phyloP scores from a whole-genome alignment of 2,797 vertebrate species.

The Cirrhinus mrigala region DNA sequence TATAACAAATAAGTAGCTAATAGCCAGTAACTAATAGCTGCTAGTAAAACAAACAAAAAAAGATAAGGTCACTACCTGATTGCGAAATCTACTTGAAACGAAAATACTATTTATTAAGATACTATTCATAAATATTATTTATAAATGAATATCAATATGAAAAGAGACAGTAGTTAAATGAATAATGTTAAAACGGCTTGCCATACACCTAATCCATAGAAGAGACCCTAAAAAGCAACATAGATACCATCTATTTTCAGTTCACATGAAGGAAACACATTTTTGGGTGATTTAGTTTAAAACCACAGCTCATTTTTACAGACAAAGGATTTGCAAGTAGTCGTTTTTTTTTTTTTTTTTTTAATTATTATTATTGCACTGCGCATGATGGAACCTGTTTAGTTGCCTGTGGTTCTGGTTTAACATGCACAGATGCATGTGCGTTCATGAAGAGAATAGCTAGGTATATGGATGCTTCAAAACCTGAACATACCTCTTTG shows the following conservation, averaged over 20 bases:
- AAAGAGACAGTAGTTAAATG: background rate
- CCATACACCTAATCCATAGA: background rate
- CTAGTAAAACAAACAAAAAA: background rate
- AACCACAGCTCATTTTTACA: background rate
- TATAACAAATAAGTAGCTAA: background rate
- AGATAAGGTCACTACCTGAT: background rate
- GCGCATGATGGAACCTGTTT: background rate
- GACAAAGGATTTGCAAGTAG: background rate
- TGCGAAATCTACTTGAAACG: too few species aligned
- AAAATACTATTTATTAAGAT: background rate
- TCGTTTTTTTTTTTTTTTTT: background rate
- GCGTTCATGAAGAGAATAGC: background rate
- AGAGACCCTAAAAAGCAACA: slow-evolving; percentile 16
- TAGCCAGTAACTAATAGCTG: background rate
- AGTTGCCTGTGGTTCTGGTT: background rate
- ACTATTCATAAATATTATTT: background rate
- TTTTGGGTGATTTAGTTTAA: background rate
- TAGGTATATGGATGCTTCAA: background rate
- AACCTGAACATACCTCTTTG: slow-evolving; percentile 75
- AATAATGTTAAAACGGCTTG: slow-evolving; percentile 1
- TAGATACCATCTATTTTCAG: background rate
- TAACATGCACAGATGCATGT: background rate
- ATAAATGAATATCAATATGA: background rate
- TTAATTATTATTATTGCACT: background rate
- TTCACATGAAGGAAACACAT: background rate